A percentile compares a stretch with the other conserved stretches of the same genome.
phyloP scores from a whole-genome alignment of 1,140 invertebrate genomes.

The Conus betulinus region DNA sequence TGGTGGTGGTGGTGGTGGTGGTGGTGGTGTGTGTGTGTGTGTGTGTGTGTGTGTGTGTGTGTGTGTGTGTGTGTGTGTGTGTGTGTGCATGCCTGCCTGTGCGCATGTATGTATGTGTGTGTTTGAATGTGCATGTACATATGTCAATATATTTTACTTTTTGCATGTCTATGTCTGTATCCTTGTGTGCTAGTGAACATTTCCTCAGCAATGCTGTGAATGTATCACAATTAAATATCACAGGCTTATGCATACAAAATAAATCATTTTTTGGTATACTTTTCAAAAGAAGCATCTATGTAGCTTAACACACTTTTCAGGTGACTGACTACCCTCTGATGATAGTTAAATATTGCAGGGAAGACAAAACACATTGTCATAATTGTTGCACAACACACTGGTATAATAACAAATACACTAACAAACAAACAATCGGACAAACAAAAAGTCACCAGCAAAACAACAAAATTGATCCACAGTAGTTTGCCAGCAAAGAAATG shows the following conservation, averaged over 20 bases:
- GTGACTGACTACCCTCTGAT: too few relatives aligned
- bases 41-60: constrained; percentile 24
- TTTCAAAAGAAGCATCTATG: too few relatives aligned
- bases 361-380: too few relatives aligned
- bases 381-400: too few relatives aligned
- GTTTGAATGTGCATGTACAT: not conserved
- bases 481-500: too few relatives aligned
- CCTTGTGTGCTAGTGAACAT: not conserved
- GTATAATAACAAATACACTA: too few relatives aligned
- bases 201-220: not conserved
- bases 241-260: not conserved
- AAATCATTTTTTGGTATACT: too few relatives aligned
- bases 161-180: not conserved
- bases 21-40: constrained; percentile 16
- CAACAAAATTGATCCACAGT: too few relatives aligned
- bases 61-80: constrained; percentile 21
- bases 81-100: not conserved
- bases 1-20: not conserved
- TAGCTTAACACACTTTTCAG: too few relatives aligned
- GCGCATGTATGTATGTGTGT: not conserved
- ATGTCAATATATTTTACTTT: not conserved
- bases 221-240: not conserved
- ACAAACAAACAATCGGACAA: not conserved
- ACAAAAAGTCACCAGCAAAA: not conserved
- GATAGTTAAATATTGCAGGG: too few relatives aligned